A percentile compares a stretch with the other conserved stretches of the same genome.
Conservation (phyloP, 2,797 vertebrate species). For the Morelia viridis region DNA sequence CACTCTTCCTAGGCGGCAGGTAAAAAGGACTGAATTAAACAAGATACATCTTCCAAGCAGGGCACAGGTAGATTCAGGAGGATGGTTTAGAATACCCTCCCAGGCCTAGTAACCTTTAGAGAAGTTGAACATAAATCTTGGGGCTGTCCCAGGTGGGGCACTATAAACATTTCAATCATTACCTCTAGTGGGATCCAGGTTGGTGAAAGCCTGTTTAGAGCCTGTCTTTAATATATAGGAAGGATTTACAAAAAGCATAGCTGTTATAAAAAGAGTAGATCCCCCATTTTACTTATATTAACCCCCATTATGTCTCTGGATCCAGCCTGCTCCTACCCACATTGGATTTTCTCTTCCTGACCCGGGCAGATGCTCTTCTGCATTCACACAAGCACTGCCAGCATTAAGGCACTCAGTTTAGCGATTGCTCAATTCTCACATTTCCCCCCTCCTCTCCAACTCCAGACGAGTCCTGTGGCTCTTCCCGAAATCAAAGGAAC, state of each 20-base stretch:
- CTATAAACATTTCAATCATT: not conserved
- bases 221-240: not conserved
- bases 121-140: not conserved
- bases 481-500: not conserved
- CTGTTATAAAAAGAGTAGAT: not conserved
- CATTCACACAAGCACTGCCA: not conserved
- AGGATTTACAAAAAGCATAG: not conserved
- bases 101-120: not conserved
- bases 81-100: not conserved
- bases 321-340: not conserved
- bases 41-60: not conserved
- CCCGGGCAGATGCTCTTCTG: not conserved
- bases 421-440: not conserved
- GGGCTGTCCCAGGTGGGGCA: not conserved
- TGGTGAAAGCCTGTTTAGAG: not conserved
- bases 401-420: constrained; percentile 18
- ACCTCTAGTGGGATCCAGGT: not conserved
- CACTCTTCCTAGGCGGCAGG: not conserved
- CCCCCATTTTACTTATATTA: not conserved
- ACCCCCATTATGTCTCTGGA: not conserved
- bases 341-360: not conserved
- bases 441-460: not conserved
- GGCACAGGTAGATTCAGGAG: not conserved
- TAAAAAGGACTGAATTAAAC: not conserved
- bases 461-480: not conserved